Evolutionary conservation across 2,888 invertebrate genomes (phyloP).

Genomic region (Steinernema carpocapsae): DNA sequence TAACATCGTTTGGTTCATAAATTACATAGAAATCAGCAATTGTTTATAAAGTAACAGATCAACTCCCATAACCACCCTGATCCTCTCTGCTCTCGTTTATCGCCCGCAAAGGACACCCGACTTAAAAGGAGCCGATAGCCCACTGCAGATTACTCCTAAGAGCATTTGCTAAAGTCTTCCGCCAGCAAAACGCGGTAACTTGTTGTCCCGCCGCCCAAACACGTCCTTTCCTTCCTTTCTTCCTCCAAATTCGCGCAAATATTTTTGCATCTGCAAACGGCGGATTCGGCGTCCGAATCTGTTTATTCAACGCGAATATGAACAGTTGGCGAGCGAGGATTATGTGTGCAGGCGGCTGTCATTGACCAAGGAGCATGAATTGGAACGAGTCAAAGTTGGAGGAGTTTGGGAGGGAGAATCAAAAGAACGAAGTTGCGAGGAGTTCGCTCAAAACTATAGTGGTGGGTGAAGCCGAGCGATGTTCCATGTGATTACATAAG

Average conservation of each 20-base stretch:
- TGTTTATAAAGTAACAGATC: no score
- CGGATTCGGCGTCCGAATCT: not conserved
- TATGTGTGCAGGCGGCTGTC: not conserved
- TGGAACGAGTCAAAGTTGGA: not conserved
- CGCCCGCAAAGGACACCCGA: not conserved
- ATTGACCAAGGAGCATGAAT: no score
- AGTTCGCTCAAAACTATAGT: not conserved
- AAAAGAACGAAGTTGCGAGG: not conserved
- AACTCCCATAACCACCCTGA: no score
- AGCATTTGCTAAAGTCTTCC: not conserved
- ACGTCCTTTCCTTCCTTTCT: not conserved
- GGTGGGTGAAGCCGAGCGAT: no score
- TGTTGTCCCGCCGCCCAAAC: not conserved
- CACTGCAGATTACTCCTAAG: not conserved
- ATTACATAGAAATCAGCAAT: no score
- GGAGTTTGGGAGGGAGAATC: not conserved
- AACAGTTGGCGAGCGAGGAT: not conserved
- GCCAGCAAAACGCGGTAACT: not conserved
- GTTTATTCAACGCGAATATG: constrained; percentile 11
- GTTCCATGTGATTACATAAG: no score
- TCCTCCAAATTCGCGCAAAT: constrained; percentile 13
- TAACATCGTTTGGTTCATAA: no score
- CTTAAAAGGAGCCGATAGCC: not conserved
- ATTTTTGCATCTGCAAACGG: constrained; percentile 15
- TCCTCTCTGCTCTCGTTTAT: not conserved